Conservation (phyloP, 1,140 invertebrate species). For the Formica selysi region DNA sequence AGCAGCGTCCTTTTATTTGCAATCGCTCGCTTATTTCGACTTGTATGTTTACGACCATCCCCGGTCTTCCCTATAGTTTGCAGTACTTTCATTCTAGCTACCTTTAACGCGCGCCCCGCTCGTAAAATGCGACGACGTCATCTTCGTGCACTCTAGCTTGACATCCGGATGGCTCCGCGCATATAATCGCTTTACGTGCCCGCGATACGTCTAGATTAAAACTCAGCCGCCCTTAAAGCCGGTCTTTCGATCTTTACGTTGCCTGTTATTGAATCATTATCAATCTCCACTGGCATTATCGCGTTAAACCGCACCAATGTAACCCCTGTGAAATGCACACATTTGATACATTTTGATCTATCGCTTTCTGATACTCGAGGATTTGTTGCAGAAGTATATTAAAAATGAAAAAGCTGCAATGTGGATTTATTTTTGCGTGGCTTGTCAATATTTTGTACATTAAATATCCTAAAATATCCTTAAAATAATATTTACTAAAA, state of each 20-base stretch:
- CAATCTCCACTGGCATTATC: neutral
- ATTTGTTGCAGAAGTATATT: no score
- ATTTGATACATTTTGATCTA: no score
- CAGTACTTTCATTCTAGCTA: conserved; percentile 28
- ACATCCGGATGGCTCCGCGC: conserved; percentile 3
- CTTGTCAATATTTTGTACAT: neutral
- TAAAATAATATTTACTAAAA: neutral
- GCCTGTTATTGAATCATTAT: conserved; percentile 27
- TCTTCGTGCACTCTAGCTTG: neutral
- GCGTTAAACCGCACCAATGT: no score
- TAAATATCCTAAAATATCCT: neutral
- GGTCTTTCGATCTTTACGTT: neutral
- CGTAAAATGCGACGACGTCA: conserved; percentile 41
- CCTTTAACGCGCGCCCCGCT: conserved; percentile 14
- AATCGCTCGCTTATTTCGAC: conserved; percentile 38
- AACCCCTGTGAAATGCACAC: neutral
- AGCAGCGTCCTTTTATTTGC: neutral
- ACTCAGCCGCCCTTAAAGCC: neutral
- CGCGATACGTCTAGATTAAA: conserved; percentile 40
- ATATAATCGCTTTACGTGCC: conserved; percentile 16
- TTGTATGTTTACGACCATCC: conserved; percentile 35
- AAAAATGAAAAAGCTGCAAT: no score
- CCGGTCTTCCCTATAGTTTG: conserved; percentile 17
- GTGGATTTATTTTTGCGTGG: neutral
- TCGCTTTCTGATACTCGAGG: no score